Percentiles rank a stretch among this genome's conserved stretches.
These are phyloP conservation scores for Vanessa cardui DNA, from an alignment of 2,888 invertebrate species.

Conservation along the genomic window DNA sequence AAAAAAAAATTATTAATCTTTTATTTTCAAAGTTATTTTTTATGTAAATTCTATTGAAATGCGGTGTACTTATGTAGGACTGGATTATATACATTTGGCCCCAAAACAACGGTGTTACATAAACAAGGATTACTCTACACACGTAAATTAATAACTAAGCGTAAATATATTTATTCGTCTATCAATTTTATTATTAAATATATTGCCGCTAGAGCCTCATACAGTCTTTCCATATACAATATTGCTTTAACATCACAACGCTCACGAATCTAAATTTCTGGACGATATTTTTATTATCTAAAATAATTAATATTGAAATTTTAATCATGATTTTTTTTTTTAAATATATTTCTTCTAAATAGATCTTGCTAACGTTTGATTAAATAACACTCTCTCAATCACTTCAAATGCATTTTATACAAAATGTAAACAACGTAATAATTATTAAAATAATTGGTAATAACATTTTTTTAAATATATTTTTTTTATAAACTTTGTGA, in stretches of 20 bases:
- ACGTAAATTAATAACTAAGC: conserved; percentile 27
- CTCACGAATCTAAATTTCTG: conserved; percentile 35
- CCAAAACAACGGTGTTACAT: conserved; percentile 59
- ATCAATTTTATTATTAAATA: conserved; percentile 20
- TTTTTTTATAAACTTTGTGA: background rate
- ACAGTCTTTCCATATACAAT: conserved; percentile 68
- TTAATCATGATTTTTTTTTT: conserved; percentile 3
- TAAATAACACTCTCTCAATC: conserved; percentile 1
- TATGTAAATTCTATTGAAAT: conserved; percentile 26
- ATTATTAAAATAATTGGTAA: background rate
- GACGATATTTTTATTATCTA: conserved; percentile 17
- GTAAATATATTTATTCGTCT: conserved; percentile 32
- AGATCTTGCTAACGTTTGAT: background rate
- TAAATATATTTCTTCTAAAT: background rate
- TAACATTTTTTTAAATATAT: background rate
- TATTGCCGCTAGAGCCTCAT: conserved; percentile 62
- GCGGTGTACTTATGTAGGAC: conserved; percentile 47
- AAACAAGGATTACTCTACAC: conserved; percentile 24
- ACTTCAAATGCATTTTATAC: background rate
- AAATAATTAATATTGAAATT: conserved; percentile 2
- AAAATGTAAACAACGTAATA: background rate
- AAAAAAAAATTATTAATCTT: background rate
- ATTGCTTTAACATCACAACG: conserved; percentile 71
- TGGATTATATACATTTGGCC: conserved; percentile 68
- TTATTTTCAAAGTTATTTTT: background rate